Conservation (phyloP, 2,888 invertebrate species). For the Agriopis aurantiaria region DNA sequence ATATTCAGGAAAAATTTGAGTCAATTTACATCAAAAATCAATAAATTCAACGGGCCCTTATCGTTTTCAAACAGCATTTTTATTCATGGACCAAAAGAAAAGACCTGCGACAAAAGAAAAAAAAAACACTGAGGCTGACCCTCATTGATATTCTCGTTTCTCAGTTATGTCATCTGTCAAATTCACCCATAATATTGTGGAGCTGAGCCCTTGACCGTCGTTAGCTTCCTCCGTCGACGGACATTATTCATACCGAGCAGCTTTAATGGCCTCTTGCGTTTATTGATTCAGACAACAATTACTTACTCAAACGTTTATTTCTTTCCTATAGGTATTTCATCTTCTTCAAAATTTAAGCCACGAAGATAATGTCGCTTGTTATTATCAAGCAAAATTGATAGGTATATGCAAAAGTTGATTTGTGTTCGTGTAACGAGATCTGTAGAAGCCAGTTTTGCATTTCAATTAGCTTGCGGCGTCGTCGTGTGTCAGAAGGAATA, state of each 20-base stretch:
- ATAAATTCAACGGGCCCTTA: constrained; percentile 19
- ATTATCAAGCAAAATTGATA: constrained; percentile 3
- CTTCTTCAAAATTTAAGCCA: neutral
- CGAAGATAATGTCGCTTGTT: constrained; percentile 6
- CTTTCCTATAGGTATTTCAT: neutral
- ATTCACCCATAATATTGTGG: constrained; percentile 49
- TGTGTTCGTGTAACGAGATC: constrained; percentile 16
- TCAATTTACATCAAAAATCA: neutral
- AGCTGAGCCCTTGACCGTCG: constrained; percentile 49
- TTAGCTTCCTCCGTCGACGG: constrained; percentile 44
- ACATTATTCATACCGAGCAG: constrained; percentile 46
- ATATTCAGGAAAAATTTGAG: too few species aligned
- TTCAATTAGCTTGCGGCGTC: constrained; percentile 68
- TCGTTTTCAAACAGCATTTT: constrained; percentile 19
- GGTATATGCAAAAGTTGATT: neutral
- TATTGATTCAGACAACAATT: constrained; percentile 42
- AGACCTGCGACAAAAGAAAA: constrained; percentile 35
- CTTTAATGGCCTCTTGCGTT: constrained; percentile 47
- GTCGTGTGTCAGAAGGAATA: constrained; percentile 72
- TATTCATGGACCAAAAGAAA: constrained; percentile 35
- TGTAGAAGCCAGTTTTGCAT: constrained; percentile 44
- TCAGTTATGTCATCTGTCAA: constrained; percentile 50
- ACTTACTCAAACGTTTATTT: constrained; percentile 14
- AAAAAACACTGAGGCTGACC: constrained; percentile 37
- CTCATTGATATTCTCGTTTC: constrained; percentile 49